Evolutionary conservation across 35 echinoderm and acorn worm species (phyloP).

Genomic region (Hemicentrotus pulcherrimus): DNA sequence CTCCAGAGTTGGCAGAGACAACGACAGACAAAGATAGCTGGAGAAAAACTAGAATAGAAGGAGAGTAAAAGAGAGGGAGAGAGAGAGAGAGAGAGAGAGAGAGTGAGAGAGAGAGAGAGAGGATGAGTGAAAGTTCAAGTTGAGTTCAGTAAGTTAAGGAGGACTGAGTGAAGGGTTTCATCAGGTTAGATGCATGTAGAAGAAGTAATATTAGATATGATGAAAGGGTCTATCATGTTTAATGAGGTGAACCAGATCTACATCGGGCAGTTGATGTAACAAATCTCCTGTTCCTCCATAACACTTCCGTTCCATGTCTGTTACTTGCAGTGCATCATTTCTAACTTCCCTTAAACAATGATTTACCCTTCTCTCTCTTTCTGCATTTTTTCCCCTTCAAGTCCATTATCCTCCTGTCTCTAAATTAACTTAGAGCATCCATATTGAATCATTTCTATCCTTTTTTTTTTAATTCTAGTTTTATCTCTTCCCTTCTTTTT

Average conservation of each 20-base stretch:
- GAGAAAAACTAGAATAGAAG: background rate
- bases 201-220: conserved; percentile 16
- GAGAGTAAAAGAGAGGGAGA: background rate
- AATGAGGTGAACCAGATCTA: conserved; percentile 15
- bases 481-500: background rate
- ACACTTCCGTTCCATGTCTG: conserved; percentile 18
- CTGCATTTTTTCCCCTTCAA: background rate
- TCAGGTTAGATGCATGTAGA: conserved; percentile 1
- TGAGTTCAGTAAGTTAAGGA: background rate
- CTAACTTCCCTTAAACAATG: background rate
- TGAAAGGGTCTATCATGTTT: background rate
- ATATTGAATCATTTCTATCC: background rate
- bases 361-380: background rate
- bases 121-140: conserved; percentile 6
- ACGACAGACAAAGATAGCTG: background rate
- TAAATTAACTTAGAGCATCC: background rate
- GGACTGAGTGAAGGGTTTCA: conserved; percentile 7
- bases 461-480: background rate
- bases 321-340: background rate
- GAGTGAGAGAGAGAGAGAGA: background rate
- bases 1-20: background rate
- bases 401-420: background rate
- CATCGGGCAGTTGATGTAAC: conserved; percentile 22
- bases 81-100: background rate
- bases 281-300: background rate